Evolutionary conservation across 2,113 vertebrate genomes (phyloP).

Genomic region (Gadus chalcogrammus): DNA sequence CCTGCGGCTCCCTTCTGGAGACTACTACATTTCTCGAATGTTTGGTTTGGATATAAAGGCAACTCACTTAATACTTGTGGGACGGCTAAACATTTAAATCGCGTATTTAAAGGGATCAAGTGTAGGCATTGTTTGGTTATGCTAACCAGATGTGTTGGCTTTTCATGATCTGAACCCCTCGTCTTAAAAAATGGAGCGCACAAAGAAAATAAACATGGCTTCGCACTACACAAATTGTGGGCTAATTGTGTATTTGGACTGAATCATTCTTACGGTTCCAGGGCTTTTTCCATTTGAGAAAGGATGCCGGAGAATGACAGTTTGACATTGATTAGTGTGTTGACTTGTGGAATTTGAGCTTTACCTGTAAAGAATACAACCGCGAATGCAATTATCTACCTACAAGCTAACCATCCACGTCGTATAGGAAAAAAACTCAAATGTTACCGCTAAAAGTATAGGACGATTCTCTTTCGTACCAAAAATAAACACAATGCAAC

Average conservation of each 20-base stretch:
- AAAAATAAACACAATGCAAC: too few species aligned
- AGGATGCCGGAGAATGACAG: conserved; percentile 54
- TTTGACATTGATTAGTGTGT: conserved; percentile 72
- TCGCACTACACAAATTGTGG: conserved; percentile 69
- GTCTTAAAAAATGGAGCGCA: conserved; percentile 56
- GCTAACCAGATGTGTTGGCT: conserved; percentile 76
- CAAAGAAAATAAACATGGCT: conserved; percentile 74
- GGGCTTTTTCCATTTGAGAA: conserved; percentile 64
- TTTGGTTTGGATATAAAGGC: conserved; percentile 68
- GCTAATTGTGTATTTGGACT: conserved; percentile 76
- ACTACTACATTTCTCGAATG: conserved; percentile 68
- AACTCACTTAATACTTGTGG: conserved; percentile 70
- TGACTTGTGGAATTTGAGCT: conserved; percentile 67
- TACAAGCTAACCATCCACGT: conserved; percentile 44
- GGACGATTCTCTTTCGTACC: too few species aligned
- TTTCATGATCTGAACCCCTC: conserved; percentile 68
- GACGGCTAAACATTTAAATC: conserved; percentile 72
- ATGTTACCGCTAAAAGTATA: conserved; percentile 5
- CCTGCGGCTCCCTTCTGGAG: conserved; percentile 53
- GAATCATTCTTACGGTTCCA: conserved; percentile 57
- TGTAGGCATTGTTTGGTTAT: conserved; percentile 76
- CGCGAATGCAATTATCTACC: conserved; percentile 54
- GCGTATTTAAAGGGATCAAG: conserved; percentile 73
- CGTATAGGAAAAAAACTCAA: conserved; percentile 25
- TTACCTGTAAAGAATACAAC: conserved; percentile 66